Evolutionary conservation across 2,113 vertebrate genomes (phyloP).

Genomic region (Pontoporia blainvillei): DNA sequence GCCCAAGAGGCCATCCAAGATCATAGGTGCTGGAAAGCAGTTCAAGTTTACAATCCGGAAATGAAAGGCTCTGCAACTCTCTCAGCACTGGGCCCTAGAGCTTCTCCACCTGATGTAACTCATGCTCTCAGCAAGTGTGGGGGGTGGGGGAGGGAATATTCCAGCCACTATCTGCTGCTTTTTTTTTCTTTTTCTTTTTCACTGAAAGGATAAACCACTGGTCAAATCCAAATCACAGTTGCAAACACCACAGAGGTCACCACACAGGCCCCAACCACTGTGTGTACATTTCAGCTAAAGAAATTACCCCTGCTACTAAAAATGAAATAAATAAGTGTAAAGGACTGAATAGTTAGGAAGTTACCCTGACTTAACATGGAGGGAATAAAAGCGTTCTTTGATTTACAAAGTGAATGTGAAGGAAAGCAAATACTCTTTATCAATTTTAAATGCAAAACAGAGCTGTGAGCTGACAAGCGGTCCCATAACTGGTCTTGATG

Average conservation of each 20-base stretch:
- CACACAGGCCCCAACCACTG: not conserved
- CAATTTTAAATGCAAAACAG: not conserved
- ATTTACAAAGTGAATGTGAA: constrained; percentile 1
- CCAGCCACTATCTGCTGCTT: not conserved
- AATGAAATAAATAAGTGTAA: not conserved
- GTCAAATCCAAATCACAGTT: not conserved
- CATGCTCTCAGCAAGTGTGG: not conserved
- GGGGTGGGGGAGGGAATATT: not conserved
- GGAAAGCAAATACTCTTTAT: not conserved
- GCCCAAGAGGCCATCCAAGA: not conserved
- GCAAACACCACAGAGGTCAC: not conserved
- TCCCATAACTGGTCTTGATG: not conserved
- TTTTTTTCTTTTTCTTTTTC: not conserved
- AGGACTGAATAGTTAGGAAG: not conserved
- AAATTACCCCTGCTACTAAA: not conserved
- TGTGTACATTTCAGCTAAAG: not conserved
- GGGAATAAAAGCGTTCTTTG: not conserved
- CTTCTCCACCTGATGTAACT: not conserved
- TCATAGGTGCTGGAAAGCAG: not conserved
- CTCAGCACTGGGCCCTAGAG: not conserved
- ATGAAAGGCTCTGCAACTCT: not conserved
- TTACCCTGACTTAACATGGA: not conserved
- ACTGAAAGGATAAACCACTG: not conserved
- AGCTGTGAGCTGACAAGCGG: not conserved
- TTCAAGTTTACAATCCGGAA: not conserved